Evolutionary conservation across 2,888 invertebrate species (phyloP).

Genomic region (Ophion ellenae): DNA sequence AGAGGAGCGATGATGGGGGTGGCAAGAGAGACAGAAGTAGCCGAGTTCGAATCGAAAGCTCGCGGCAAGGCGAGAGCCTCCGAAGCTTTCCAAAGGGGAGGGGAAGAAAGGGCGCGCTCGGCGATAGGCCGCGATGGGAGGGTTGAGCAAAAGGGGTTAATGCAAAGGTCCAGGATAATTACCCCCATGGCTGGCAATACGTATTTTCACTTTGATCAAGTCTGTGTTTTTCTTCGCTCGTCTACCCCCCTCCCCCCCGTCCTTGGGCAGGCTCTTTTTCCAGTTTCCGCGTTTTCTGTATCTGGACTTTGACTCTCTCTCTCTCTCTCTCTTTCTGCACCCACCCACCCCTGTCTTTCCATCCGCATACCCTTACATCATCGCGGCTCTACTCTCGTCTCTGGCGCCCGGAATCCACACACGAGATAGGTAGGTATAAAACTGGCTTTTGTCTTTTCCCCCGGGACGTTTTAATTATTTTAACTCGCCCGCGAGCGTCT

Average conservation of each 20-base stretch:
- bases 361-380: constrained; percentile 76
- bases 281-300: constrained; percentile 65
- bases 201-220: constrained; percentile 83
- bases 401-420: constrained; percentile 55
- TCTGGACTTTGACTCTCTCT: constrained; percentile 29
- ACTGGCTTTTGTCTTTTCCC: constrained; percentile 80
- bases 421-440: constrained; percentile 76
- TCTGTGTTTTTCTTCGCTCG: constrained; percentile 83
- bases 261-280: constrained; percentile 33
- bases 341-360: constrained; percentile 68
- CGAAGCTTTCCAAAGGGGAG: constrained; percentile 40
- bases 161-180: constrained; percentile 83
- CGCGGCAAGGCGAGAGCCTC: constrained; percentile 57
- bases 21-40: constrained; percentile 56
- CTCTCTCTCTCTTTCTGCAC: constrained; percentile 42
- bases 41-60: constrained; percentile 60
- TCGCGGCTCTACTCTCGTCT: constrained; percentile 63
- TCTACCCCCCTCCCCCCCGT: constrained; percentile 70
- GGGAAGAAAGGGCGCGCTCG: constrained; percentile 55
- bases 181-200: constrained; percentile 83
- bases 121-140: constrained; percentile 45
- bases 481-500: constrained; percentile 81
- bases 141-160: constrained; percentile 76
- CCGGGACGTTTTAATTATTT: constrained; percentile 83
- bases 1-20: constrained; percentile 47